Conservation (phyloP, 2,113 vertebrate species). For the Megalops atlanticus region DNA sequence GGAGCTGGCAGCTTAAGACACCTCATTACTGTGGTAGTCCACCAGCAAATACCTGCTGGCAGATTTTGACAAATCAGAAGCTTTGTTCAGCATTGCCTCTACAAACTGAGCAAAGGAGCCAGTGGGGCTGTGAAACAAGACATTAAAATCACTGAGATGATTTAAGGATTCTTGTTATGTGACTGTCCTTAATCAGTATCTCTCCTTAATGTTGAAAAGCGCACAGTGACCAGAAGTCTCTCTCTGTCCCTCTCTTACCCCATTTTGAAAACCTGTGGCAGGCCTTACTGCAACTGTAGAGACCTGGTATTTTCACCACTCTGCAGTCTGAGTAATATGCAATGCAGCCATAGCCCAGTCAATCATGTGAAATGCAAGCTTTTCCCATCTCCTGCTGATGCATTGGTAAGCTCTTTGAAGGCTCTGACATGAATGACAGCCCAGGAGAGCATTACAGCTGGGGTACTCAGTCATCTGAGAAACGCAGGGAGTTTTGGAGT, state of each 20-base stretch:
- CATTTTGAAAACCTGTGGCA: not conserved
- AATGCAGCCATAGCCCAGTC: not conserved
- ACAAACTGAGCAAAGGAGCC: too few species aligned
- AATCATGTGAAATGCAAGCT: constrained; percentile 28
- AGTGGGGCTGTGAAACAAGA: too few species aligned
- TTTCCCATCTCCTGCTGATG: constrained; percentile 20
- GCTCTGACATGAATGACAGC: constrained; percentile 41
- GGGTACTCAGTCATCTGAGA: constrained; percentile 22
- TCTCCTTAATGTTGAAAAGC: too few species aligned
- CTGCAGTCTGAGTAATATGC: not conserved
- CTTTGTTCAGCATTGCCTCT: constrained; percentile 12
- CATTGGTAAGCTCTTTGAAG: constrained; percentile 26
- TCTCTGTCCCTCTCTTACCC: not conserved
- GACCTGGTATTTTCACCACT: not conserved
- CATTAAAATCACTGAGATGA: constrained; percentile 35
- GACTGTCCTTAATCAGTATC: not conserved
- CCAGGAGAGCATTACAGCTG: constrained; percentile 30
- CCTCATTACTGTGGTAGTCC: constrained; percentile 43
- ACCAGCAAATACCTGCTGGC: constrained; percentile 21
- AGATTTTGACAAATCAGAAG: constrained; percentile 45
- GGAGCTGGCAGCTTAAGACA: constrained; percentile 43
- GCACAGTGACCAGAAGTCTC: too few species aligned
- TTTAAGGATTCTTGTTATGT: not conserved
- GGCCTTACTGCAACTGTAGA: not conserved
- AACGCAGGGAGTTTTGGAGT: not conserved